These are phyloP conservation scores for Microtus californicus DNA, from an alignment of 2,797 vertebrate species.

Conservation along the genomic window DNA sequence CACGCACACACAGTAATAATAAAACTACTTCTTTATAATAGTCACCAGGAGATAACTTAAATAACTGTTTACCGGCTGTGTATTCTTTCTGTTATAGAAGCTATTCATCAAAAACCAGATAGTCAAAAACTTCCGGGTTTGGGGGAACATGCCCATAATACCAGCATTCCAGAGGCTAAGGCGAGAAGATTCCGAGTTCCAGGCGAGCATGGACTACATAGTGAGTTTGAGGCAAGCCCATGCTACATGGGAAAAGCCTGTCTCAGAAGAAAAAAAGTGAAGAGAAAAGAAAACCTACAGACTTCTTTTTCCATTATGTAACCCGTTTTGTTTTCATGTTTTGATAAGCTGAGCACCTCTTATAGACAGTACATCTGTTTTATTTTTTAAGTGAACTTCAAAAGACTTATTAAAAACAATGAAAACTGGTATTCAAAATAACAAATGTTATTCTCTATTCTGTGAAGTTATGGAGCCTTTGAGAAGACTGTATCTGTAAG, in stretches of 20 bases:
- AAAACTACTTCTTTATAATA: not conserved
- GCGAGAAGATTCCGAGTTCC: not conserved
- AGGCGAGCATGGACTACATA: not conserved
- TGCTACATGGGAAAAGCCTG: not conserved
- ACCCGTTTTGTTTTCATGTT: conserved; percentile 10
- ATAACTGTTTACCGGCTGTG: conserved; percentile 27
- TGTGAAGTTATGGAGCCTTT: conserved; percentile 77
- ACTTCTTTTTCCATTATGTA: not conserved
- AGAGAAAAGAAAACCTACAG: conserved; percentile 14
- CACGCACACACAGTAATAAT: not conserved
- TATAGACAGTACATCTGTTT: not conserved
- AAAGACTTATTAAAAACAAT: conserved; percentile 56
- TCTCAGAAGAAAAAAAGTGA: not conserved
- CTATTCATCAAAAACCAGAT: conserved; percentile 45
- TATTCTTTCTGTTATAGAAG: conserved; percentile 60
- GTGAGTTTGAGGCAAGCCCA: conserved; percentile 1
- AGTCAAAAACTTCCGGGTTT: not conserved
- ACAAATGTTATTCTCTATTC: conserved; percentile 67
- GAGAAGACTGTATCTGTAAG: conserved; percentile 72
- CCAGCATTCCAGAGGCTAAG: not conserved
- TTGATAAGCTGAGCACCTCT: conserved; percentile 46
- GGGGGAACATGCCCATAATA: not conserved
- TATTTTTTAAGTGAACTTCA: conserved; percentile 54
- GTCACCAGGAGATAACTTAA: conserved; percentile 48
- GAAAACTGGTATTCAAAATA: conserved; percentile 2